phyloP scores from a whole-genome alignment of 1,140 invertebrate species.

The Drosophila lacteicornis region DNA sequence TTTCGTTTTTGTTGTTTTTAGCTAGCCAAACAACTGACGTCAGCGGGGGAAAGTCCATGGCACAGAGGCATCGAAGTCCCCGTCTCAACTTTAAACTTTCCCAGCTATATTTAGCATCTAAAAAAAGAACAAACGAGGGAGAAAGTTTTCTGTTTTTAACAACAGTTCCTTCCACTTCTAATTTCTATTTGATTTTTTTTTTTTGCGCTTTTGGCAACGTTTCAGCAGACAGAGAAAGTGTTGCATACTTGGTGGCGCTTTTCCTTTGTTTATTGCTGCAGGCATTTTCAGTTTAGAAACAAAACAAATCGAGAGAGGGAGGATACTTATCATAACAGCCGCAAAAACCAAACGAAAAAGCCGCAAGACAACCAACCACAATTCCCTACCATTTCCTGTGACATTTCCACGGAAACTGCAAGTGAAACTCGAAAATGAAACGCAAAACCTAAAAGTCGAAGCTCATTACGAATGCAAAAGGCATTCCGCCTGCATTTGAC shows the following conservation, averaged over 20 bases:
- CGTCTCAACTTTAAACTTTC: conserved; percentile 77
- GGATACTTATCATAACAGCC: conserved; percentile 50
- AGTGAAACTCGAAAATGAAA: conserved; percentile 48
- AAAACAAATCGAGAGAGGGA: background rate
- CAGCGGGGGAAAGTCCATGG: conserved; percentile 15
- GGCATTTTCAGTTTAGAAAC: conserved; percentile 21
- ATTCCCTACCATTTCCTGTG: conserved; percentile 42
- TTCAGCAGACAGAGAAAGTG: conserved; percentile 33
- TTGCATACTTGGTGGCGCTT: conserved; percentile 57
- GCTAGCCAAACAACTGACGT: conserved; percentile 53
- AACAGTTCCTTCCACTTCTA: conserved; percentile 10
- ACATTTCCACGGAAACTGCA: conserved; percentile 47
- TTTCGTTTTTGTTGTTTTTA: conserved; percentile 1
- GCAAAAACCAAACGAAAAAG: conserved; percentile 14
- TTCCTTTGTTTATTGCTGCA: conserved; percentile 43
- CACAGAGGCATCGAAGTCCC: conserved; percentile 8
- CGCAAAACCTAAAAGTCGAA: conserved; percentile 21
- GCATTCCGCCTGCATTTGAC: conserved; percentile 53
- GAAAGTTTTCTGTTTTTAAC: conserved; percentile 22
- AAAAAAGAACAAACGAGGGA: conserved; percentile 39
- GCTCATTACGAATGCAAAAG: conserved; percentile 71
- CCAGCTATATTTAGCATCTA: conserved; percentile 61
- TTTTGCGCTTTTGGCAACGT: conserved; percentile 35
- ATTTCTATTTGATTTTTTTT: background rate
- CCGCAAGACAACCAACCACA: conserved; percentile 25